Conservation (phyloP, 2,888 invertebrate species). For the Catocala fraxini region DNA sequence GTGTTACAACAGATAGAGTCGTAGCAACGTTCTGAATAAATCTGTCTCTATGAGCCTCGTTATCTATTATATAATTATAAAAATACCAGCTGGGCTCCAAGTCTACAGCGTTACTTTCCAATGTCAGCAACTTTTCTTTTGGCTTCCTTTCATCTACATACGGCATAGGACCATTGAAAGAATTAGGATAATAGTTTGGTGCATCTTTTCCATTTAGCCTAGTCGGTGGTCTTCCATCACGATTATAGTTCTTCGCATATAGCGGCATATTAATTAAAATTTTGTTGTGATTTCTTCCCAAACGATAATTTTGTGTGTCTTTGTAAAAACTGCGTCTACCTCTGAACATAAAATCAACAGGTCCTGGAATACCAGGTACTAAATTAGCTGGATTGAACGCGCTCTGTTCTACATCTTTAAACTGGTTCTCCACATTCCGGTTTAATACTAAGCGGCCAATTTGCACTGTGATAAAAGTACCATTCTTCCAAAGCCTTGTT, state of each 20-base stretch:
- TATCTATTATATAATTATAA: slow-evolving; percentile 89
- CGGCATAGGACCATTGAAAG: slow-evolving; percentile 58
- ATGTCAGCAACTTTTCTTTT: slow-evolving; percentile 37
- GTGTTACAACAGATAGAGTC: slow-evolving; percentile 26
- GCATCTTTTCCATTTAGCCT: slow-evolving; percentile 47
- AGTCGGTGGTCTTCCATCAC: slow-evolving; percentile 55
- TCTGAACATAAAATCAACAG: slow-evolving; percentile 84
- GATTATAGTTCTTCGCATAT: slow-evolving; percentile 50
- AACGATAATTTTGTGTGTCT: slow-evolving; percentile 83
- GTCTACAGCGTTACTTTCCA: slow-evolving; percentile 51
- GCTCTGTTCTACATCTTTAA: slow-evolving; percentile 82
- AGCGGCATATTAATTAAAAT: slow-evolving; percentile 56
- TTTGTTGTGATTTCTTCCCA: slow-evolving; percentile 57
- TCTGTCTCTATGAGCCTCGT: slow-evolving; percentile 63
- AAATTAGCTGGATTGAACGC: slow-evolving; percentile 74
- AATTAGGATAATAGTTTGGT: slow-evolving; percentile 62
- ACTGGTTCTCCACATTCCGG: slow-evolving; percentile 81
- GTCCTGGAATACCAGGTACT: slow-evolving; percentile 81
- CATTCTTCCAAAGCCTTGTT: slow-evolving; percentile 77
- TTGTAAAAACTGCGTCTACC: slow-evolving; percentile 80
- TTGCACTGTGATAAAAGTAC: slow-evolving; percentile 78
- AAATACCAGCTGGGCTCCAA: slow-evolving; percentile 90
- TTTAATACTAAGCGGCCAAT: slow-evolving; percentile 83
- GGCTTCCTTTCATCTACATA: slow-evolving; percentile 51
- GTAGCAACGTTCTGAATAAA: slow-evolving; percentile 25